Percentiles rank a stretch among this genome's conserved stretches.
phyloP scores from a whole-genome alignment of 2,113 vertebrate genomes.

The Podocnemis expansa region DNA sequence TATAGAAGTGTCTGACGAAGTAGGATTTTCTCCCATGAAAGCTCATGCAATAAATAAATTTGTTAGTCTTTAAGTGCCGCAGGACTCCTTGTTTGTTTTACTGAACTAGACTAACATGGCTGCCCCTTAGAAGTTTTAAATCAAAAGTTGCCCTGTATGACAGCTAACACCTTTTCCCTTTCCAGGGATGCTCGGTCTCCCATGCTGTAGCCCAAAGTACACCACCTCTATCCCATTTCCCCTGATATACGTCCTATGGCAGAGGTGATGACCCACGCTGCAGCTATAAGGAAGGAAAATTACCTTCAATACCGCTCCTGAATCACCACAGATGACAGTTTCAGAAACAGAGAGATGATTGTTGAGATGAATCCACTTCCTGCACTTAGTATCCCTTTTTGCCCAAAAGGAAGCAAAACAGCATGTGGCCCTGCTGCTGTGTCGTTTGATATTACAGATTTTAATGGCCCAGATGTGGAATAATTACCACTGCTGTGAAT shows the following conservation, averaged over 20 bases:
- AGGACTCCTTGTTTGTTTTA: too few species aligned
- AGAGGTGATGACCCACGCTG: background rate
- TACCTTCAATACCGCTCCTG: background rate
- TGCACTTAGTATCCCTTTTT: background rate
- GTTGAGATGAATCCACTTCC: background rate
- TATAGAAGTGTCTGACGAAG: too few species aligned
- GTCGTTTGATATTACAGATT: background rate
- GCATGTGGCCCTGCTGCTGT: background rate
- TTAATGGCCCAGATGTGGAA: background rate
- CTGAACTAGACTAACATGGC: too few species aligned
- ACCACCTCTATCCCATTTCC: background rate
- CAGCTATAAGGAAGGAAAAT: background rate
- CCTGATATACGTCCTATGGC: background rate
- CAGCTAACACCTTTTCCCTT: background rate
- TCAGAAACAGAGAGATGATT: background rate
- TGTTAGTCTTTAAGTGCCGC: too few species aligned
- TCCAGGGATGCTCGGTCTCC: background rate
- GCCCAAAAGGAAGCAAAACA: background rate
- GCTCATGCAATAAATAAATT: too few species aligned
- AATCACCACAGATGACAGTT: background rate
- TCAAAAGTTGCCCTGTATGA: background rate
- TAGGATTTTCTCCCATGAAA: too few species aligned
- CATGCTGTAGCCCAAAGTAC: background rate
- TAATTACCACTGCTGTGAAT: background rate
- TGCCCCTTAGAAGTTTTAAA: too few species aligned